Base-by-base conservation (phyloP, 2,797 vertebrate species). In the Holocentrus rufus region DNA sequence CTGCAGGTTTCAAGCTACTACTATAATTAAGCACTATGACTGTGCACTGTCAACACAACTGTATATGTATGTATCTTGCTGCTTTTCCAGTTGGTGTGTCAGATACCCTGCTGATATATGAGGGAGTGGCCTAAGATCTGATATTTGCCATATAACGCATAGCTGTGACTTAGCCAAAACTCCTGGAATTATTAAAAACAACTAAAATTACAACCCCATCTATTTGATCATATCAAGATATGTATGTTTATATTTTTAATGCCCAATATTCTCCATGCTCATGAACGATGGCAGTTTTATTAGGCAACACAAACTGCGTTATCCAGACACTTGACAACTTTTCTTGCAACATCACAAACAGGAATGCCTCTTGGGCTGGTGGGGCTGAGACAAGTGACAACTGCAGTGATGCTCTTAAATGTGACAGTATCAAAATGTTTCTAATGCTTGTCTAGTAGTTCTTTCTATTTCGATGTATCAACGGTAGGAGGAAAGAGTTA, bases 281-380 rank as follows among this genome's bases (percentile, higher is more conserved):
- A 54, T 15, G 13, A 2, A n/a, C 15, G 7, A 53, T 53, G 68
- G 31, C 1, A 4, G 8, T 25, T 10, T 25, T n/a, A 59, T 73
- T 66, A 6, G 13, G 54, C 22, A 85, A 86, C 39, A 27, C 10
- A 58, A 1, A 62, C 5, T 59, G 15, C 47, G 14, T 47, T 22
- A 76, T 52, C 8, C 46, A 6, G 8, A 20, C 42, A 15, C 44
- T 5, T 22, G 30, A 50, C 8, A 0, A 10, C 20, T 15, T 61
- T 30, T 18, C 69, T 85, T 84, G 64, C 68, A 71, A 80, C 85
- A 89, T 76, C 49, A 50, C 2, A 53, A 47, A 9, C 31, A 13
- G 44, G 44, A 46, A 17, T 44, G 14, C 14, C 15, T 44, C 15
- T 15, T 13, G 15, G 14, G 42, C 42, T 15, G 15, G 42, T 17